Conservation (phyloP, 2,888 invertebrate genomes). For the Encarsia formosa region DNA sequence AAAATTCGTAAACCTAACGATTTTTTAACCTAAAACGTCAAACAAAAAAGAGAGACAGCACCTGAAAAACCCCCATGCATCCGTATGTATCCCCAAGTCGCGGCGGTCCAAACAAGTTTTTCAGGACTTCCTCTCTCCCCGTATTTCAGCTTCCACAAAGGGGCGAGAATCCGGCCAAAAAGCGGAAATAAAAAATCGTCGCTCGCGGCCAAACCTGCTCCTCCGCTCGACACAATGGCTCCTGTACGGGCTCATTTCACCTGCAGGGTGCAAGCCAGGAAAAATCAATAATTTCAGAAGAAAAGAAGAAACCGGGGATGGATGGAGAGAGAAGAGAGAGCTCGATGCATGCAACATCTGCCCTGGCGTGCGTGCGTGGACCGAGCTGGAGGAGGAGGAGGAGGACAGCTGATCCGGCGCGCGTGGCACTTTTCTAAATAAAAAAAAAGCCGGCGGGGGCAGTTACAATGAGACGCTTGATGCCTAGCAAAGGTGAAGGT, state of each 20-base stretch:
- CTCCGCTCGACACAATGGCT: not conserved
- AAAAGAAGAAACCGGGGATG: conserved; percentile 22
- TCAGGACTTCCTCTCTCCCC: not conserved
- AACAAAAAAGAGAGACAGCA: too few species aligned
- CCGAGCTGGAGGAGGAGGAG: conserved; percentile 12
- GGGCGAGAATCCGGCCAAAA: conserved; percentile 10
- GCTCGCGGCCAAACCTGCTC: conserved; percentile 10
- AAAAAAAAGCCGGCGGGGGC: too few species aligned
- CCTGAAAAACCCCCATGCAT: too few species aligned
- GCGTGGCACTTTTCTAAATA: conserved; percentile 38
- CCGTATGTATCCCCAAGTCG: not conserved
- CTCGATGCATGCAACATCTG: conserved; percentile 24
- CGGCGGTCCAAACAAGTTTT: conserved; percentile 2
- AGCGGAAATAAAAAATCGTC: conserved; percentile 25
- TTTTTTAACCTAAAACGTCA: too few species aligned
- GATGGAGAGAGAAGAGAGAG: conserved; percentile 7
- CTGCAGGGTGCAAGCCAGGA: conserved; percentile 36
- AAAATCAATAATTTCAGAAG: conserved; percentile 36
- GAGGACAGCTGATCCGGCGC: conserved; percentile 39
- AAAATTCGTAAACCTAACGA: too few species aligned
- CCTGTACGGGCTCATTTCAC: conserved; percentile 33
- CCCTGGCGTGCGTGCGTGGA: conserved; percentile 21
- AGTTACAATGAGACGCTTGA: too few species aligned
- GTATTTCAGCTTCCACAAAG: not conserved
- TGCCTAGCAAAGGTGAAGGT: too few species aligned